Percentiles rank a stretch among this genome's conserved stretches.
These are phyloP conservation scores for Drosophila anceps DNA, from an alignment of 2,888 invertebrate species.

Conservation along the genomic window DNA sequence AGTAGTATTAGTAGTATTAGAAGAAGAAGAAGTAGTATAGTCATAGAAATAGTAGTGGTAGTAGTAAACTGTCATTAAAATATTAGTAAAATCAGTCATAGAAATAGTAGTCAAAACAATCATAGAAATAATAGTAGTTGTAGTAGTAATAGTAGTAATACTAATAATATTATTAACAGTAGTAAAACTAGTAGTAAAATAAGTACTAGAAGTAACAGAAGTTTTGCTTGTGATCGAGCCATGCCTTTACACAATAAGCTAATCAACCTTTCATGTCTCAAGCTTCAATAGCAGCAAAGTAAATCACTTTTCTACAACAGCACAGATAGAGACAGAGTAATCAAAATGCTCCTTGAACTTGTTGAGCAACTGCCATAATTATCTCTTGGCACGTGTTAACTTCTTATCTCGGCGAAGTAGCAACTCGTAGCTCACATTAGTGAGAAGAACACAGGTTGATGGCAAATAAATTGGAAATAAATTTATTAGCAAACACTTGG, in stretches of 20 bases:
- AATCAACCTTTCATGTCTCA: not conserved
- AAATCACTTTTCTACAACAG: not conserved
- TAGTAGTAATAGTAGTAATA: not conserved
- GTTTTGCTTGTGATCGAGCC: not conserved
- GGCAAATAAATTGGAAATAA: slow-evolving; percentile 7
- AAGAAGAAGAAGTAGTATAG: not conserved
- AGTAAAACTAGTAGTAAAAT: not conserved
- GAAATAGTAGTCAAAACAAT: not conserved
- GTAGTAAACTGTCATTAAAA: too few species aligned
- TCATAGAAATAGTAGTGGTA: too few species aligned
- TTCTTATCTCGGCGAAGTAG: not conserved
- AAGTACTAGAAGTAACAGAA: not conserved
- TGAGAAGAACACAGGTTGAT: not conserved
- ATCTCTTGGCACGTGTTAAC: not conserved
- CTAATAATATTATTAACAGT: not conserved
- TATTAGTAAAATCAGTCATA: not conserved
- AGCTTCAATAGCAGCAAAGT: not conserved
- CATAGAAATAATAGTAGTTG: not conserved
- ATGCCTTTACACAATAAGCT: not conserved
- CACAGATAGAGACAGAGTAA: not conserved
- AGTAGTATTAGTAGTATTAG: not conserved
- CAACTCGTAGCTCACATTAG: not conserved
- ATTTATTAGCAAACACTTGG: slow-evolving; percentile 9
- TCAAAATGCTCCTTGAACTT: not conserved
- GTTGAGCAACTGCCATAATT: not conserved